These are phyloP conservation scores for Halesus radiatus DNA, from an alignment of 1,140 invertebrate genomes.

Conservation along the genomic window DNA sequence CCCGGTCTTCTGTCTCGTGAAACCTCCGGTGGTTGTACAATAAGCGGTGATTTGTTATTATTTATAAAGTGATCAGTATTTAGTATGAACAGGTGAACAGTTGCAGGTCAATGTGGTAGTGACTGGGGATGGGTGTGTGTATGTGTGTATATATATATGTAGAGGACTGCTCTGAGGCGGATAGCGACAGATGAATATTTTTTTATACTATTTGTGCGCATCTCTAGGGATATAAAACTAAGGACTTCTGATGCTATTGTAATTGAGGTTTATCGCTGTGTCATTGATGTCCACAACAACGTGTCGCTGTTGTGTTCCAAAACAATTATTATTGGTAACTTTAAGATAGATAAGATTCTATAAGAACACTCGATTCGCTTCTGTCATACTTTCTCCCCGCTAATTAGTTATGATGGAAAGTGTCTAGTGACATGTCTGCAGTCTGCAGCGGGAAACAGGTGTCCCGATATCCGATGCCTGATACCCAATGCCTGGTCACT, in stretches of 20 bases:
- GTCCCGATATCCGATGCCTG: too few relatives aligned
- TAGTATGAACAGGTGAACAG: not conserved
- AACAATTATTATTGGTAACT: too few relatives aligned
- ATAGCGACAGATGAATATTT: constrained; percentile 33
- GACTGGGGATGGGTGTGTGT: not conserved
- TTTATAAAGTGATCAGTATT: constrained; percentile 42
- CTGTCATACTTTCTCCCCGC: too few relatives aligned
- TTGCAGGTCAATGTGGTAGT: constrained; percentile 32
- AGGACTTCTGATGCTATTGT: not conserved
- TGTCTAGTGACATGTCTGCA: too few relatives aligned
- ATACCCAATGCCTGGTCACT: too few relatives aligned
- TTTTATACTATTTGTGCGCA: constrained; percentile 26
- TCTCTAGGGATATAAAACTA: constrained; percentile 3
- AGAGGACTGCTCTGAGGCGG: not conserved
- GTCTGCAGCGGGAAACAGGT: too few relatives aligned
- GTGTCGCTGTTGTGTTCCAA: not conserved
- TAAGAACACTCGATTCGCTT: too few relatives aligned
- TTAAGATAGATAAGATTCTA: too few relatives aligned
- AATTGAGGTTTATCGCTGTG: constrained; percentile 1
- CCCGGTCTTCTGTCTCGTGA: too few relatives aligned
- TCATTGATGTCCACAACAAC: constrained; percentile 2
- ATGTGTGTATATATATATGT: not conserved
- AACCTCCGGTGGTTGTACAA: not conserved
- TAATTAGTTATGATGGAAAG: too few relatives aligned
- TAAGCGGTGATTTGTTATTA: constrained; percentile 28